Evolutionary conservation across 2,888 invertebrate species (phyloP).

Genomic region (Eilema caniola): DNA sequence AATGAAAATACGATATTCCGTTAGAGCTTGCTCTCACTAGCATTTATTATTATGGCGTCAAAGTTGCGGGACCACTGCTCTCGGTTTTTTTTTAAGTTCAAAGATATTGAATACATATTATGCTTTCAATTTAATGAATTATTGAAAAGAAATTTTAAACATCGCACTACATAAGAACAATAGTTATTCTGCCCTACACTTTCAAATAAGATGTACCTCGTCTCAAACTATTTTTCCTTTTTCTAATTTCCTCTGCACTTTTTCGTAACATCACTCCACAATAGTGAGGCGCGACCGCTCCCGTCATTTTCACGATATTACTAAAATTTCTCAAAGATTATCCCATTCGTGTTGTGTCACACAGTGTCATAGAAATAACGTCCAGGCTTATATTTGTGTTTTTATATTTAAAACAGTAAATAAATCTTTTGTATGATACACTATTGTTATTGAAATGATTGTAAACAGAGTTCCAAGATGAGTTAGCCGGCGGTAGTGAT

Average conservation of each 20-base stretch:
- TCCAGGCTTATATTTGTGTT: slow-evolving; percentile 47
- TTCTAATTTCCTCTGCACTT: slow-evolving; percentile 66
- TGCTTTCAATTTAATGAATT: too few species aligned
- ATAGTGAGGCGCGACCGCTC: slow-evolving; percentile 46
- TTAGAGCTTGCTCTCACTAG: too few species aligned
- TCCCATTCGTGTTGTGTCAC: neutral
- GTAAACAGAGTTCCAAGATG: slow-evolving; percentile 50
- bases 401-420: slow-evolving; percentile 41
- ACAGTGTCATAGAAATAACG: slow-evolving; percentile 13
- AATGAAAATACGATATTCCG: too few species aligned
- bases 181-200: neutral
- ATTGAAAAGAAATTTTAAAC: too few species aligned
- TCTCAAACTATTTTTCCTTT: slow-evolving; percentile 63
- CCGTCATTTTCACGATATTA: slow-evolving; percentile 49
- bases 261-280: slow-evolving; percentile 53
- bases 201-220: slow-evolving; percentile 58
- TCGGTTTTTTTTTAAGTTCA: too few species aligned
- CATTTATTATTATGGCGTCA: neutral
- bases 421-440: slow-evolving; percentile 42
- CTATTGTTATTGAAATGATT: slow-evolving; percentile 47
- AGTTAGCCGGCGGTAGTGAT: slow-evolving; percentile 23
- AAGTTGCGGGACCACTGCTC: neutral
- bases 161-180: too few species aligned
- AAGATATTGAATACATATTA: too few species aligned
- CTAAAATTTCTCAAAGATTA: slow-evolving; percentile 6